These are phyloP conservation scores for Therioaphis trifolii DNA, from an alignment of 2,888 invertebrate species.

Conservation along the genomic window DNA sequence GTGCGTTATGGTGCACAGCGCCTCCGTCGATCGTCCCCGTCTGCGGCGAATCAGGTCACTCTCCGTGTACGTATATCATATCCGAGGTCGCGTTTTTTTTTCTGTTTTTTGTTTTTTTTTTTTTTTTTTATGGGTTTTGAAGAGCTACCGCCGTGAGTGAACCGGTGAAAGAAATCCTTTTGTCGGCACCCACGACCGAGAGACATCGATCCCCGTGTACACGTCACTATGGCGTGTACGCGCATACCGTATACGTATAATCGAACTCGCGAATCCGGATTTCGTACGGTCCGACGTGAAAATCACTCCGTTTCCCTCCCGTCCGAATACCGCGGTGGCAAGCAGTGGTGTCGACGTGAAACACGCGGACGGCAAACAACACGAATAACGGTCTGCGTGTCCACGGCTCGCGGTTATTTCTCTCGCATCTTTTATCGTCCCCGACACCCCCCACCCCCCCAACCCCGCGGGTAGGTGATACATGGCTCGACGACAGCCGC, in stretches of 20 bases:
- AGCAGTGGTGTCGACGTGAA: too few species aligned
- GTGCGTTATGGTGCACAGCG: constrained; percentile 47
- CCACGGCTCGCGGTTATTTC: background rate
- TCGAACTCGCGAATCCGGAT: constrained; percentile 38
- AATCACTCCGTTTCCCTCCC: background rate
- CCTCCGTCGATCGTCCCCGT: constrained; percentile 47
- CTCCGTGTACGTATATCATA: background rate
- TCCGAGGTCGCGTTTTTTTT: background rate
- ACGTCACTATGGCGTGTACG: background rate
- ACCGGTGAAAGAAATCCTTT: constrained; percentile 29
- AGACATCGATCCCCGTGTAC: background rate
- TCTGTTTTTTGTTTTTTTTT: too few species aligned
- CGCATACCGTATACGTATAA: constrained; percentile 8
- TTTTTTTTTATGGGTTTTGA: constrained; percentile 22
- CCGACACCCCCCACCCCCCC: too few species aligned
- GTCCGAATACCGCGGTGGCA: too few species aligned
- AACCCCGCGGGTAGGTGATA: too few species aligned
- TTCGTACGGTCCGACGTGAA: constrained; percentile 29
- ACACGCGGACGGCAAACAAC: too few species aligned
- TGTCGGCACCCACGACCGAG: constrained; percentile 48
- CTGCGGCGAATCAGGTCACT: constrained; percentile 56
- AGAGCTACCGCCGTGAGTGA: constrained; percentile 46
- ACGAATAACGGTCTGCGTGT: background rate
- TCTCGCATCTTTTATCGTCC: too few species aligned
- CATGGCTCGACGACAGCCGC: too few species aligned